Evolutionary conservation across 92 coral and sea anemone genomes (phyloP).

Genomic region (Virgularia gustaviana): DNA sequence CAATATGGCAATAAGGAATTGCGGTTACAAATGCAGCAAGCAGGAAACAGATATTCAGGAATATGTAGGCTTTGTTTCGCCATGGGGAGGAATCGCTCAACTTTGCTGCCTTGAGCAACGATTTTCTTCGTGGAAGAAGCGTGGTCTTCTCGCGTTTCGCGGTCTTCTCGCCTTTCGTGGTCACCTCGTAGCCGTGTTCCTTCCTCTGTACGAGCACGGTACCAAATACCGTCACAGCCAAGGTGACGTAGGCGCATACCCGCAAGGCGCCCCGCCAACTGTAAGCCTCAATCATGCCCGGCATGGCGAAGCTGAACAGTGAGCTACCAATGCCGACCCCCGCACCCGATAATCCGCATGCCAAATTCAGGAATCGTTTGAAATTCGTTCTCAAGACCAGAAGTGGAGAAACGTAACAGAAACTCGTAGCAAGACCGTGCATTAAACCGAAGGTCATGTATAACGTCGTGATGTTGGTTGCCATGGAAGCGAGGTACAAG

Average conservation of each 20-base stretch:
- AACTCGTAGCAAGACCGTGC: conserved; percentile 67
- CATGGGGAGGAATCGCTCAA: conserved; percentile 56
- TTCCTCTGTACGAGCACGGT: conserved; percentile 59
- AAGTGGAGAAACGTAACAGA: conserved; percentile 69
- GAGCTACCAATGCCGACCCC: conserved; percentile 80
- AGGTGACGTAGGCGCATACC: conserved; percentile 55
- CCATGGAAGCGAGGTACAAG: conserved; percentile 65
- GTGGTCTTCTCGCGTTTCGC: conserved; percentile 23
- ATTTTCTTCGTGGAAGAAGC: not conserved
- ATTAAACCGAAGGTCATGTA: conserved; percentile 76
- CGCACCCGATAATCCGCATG: conserved; percentile 69
- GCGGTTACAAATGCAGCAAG: conserved; percentile 67
- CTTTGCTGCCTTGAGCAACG: conserved; percentile 9
- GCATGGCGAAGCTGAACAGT: conserved; percentile 51
- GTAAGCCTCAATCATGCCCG: conserved; percentile 47
- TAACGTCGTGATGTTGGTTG: conserved; percentile 59
- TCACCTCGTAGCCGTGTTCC: conserved; percentile 27
- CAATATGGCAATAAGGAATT: conserved; percentile 80
- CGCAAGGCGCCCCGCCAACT: conserved; percentile 65
- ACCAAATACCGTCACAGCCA: conserved; percentile 65
- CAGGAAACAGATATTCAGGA: conserved; percentile 58
- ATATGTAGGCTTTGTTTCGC: conserved; percentile 69
- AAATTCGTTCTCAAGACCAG: conserved; percentile 64
- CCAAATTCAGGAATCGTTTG: conserved; percentile 65
- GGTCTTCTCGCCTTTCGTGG: conserved; percentile 1